These are phyloP conservation scores for Puffinus mauretanicus DNA, from an alignment of 2,113 vertebrate genomes.

Conservation along the genomic window DNA sequence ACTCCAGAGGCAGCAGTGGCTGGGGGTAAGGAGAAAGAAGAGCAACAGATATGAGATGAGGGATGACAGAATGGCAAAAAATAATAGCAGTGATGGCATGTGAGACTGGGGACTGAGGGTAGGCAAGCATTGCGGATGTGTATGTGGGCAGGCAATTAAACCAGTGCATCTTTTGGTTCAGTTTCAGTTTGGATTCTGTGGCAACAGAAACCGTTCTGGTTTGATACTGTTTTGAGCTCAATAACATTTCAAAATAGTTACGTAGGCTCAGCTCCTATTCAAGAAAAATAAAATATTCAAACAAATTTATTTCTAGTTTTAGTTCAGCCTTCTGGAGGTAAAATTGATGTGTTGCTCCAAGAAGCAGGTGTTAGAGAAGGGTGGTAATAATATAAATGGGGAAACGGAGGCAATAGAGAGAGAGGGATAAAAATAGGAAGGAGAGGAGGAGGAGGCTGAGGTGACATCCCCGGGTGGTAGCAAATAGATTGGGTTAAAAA, in stretches of 20 bases:
- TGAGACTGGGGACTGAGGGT: background rate
- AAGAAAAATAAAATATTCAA: slow-evolving; percentile 27
- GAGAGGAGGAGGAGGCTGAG: background rate
- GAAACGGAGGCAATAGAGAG: background rate
- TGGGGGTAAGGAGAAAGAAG: background rate
- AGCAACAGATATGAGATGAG: background rate
- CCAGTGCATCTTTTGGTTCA: background rate
- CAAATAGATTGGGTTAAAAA: slow-evolving; percentile 10
- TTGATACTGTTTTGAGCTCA: background rate
- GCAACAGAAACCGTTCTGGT: background rate
- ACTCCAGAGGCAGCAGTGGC: background rate
- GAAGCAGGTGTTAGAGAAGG: background rate
- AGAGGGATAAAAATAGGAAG: slow-evolving; percentile 4
- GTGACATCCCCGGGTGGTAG: background rate
- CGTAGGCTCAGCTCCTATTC: background rate
- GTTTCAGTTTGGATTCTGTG: background rate
- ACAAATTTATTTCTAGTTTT: background rate
- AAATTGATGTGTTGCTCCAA: background rate
- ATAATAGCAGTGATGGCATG: background rate
- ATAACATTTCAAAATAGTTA: background rate
- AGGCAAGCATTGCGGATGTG: background rate
- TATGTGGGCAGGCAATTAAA: background rate
- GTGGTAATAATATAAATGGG: background rate
- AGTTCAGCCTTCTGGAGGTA: background rate
- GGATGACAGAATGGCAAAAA: background rate